Conservation (phyloP, 2,888 invertebrate genomes). For the Chymomyza procnemis region DNA sequence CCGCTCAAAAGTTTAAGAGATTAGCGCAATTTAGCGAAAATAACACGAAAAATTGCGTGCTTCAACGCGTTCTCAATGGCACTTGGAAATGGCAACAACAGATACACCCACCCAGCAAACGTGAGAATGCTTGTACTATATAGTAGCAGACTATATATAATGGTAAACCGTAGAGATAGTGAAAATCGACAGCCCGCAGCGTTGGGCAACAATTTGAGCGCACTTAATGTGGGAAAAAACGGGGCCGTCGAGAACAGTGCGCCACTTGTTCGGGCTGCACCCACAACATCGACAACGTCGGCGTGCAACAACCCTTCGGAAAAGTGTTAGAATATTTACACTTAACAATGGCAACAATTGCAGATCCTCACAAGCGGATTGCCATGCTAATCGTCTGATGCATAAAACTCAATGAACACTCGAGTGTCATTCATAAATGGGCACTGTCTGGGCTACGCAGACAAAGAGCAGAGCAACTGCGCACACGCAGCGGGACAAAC, state of each 20-base stretch:
- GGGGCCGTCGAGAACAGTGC: slow-evolving; percentile 7
- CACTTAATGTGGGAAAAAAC: slow-evolving; percentile 64
- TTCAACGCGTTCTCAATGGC: slow-evolving; percentile 67
- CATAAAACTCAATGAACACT: slow-evolving; percentile 65
- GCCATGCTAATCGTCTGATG: slow-evolving; percentile 72
- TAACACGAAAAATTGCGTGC: slow-evolving; percentile 68
- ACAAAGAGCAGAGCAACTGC: slow-evolving; percentile 31
- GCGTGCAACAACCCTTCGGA: slow-evolving; percentile 44
- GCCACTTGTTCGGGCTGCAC: slow-evolving; percentile 52
- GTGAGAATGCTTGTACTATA: background rate
- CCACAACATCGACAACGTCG: slow-evolving; percentile 23
- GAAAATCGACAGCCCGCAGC: slow-evolving; percentile 41
- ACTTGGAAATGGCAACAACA: background rate
- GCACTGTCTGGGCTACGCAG: background rate
- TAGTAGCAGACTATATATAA: slow-evolving; percentile 9
- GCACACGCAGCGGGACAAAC: slow-evolving; percentile 61
- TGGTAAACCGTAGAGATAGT: slow-evolving; percentile 40
- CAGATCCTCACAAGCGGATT: slow-evolving; percentile 74
- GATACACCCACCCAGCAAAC: background rate
- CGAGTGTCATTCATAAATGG: slow-evolving; percentile 37
- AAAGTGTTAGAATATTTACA: slow-evolving; percentile 44
- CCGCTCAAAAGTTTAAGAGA: slow-evolving; percentile 61
- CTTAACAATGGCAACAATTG: slow-evolving; percentile 61
- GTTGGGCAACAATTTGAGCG: slow-evolving; percentile 36
- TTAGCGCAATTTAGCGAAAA: slow-evolving; percentile 72